Percentiles rank a stretch among this genome's conserved stretches.
phyloP scores from a whole-genome alignment of 1,140 invertebrate genomes.

The Bactericera cockerelli region DNA sequence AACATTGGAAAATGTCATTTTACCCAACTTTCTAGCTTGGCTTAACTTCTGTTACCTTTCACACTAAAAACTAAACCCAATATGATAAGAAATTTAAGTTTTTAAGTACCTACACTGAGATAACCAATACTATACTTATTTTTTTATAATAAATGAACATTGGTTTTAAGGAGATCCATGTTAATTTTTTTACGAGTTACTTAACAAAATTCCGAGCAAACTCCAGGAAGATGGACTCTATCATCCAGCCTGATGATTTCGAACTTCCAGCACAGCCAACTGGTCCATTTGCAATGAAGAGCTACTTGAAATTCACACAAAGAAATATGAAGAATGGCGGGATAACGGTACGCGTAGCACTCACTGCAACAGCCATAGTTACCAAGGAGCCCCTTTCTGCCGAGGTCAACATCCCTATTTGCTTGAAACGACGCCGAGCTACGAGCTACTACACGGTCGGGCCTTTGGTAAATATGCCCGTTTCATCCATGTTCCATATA shows the following conservation, averaged over 20 bases:
- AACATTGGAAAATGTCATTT: too few species aligned
- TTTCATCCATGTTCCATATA: constrained; percentile 32
- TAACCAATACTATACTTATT: too few species aligned
- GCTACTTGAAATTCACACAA: constrained; percentile 26
- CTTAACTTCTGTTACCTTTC: too few species aligned
- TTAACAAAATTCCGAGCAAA: constrained; percentile 14
- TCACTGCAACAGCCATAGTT: constrained; percentile 27
- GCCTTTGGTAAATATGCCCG: constrained; percentile 30
- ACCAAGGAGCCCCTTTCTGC: constrained; percentile 30
- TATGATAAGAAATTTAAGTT: too few species aligned
- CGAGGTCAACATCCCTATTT: constrained; percentile 31
- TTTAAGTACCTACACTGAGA: too few species aligned
- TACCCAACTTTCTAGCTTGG: too few species aligned
- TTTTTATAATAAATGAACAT: too few species aligned
- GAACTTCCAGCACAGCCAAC: constrained; percentile 24
- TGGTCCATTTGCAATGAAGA: constrained; percentile 32
- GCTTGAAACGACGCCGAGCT: constrained; percentile 28
- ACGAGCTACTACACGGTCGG: constrained; percentile 24
- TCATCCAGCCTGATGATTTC: constrained; percentile 30
- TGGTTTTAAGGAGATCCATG: too few species aligned
- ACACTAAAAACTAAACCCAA: too few species aligned
- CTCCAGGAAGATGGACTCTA: constrained; percentile 22
- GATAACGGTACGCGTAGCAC: constrained; percentile 25
- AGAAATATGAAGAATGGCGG: constrained; percentile 31
- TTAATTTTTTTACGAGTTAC: too few species aligned